Percentiles rank a stretch among this genome's conserved stretches.
These are phyloP conservation scores for Tetramorium alpestre DNA, from an alignment of 1,140 invertebrate species.

Conservation along the genomic window DNA sequence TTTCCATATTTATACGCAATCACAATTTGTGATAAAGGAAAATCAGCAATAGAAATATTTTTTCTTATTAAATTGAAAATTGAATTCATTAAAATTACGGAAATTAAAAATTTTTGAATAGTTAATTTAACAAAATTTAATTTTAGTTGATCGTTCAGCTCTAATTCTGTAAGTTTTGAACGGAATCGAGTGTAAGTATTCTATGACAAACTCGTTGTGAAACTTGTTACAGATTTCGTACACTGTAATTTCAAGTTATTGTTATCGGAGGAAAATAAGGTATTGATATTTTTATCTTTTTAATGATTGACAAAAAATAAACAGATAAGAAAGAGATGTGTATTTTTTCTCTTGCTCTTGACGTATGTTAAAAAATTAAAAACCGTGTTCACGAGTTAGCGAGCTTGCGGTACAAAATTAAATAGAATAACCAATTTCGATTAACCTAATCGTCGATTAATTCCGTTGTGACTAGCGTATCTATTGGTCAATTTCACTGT, in stretches of 20 bases:
- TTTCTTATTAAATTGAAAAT: conserved; percentile 9
- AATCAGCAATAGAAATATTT: not conserved
- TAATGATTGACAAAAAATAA: not conserved
- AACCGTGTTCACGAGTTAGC: no score
- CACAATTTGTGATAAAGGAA: not conserved
- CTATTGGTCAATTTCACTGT: no score
- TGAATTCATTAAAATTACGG: not conserved
- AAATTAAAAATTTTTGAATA: not conserved
- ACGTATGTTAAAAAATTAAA: no score
- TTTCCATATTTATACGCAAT: not conserved
- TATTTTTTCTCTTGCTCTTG: not conserved
- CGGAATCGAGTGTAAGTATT: not conserved
- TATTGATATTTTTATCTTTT: not conserved
- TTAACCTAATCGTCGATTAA: no score
- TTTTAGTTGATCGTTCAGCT: not conserved
- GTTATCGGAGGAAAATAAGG: not conserved
- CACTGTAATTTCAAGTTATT: not conserved
- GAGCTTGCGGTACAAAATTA: no score
- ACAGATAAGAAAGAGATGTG: not conserved
- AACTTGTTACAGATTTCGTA: not conserved
- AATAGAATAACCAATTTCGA: no score
- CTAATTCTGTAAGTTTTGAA: not conserved
- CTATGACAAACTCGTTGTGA: not conserved
- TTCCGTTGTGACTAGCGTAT: no score
- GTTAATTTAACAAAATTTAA: not conserved